A percentile compares a stretch with the other conserved stretches of the same genome.
These are phyloP conservation scores for Stegostoma tigrinum DNA, from an alignment of 2,113 vertebrate species.

Conservation along the genomic window DNA sequence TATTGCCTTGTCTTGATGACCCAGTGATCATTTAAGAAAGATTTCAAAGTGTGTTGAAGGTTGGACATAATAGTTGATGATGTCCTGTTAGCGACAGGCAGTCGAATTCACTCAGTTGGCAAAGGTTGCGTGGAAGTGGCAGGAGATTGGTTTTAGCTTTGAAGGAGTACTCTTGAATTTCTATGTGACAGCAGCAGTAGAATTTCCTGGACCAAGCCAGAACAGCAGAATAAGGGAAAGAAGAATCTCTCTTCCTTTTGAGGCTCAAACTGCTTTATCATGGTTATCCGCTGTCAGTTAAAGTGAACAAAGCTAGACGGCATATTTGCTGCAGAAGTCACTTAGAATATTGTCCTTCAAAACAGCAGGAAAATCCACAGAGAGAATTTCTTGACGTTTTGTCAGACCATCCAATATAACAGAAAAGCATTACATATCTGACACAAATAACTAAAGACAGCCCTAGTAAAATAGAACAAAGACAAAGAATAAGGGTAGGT, in stretches of 20 bases:
- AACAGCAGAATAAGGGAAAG: background rate
- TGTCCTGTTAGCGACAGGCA: slow-evolving; percentile 25
- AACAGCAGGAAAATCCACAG: slow-evolving; percentile 28
- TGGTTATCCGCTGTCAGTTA: slow-evolving; percentile 33
- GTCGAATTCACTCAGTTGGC: slow-evolving; percentile 42
- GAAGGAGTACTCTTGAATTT: slow-evolving; percentile 39
- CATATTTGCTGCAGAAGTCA: background rate
- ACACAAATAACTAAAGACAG: slow-evolving; percentile 13
- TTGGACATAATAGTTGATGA: slow-evolving; percentile 41
- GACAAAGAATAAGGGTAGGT: slow-evolving; percentile 11
- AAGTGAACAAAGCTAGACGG: slow-evolving; percentile 6
- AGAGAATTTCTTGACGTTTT: background rate
- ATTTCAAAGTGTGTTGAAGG: slow-evolving; percentile 43
- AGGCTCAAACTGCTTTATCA: background rate
- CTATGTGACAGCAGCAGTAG: slow-evolving; percentile 40
- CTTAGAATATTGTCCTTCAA: slow-evolving; percentile 16
- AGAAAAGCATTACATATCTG: background rate
- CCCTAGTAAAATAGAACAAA: slow-evolving; percentile 6
- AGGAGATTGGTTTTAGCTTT: slow-evolving; percentile 42
- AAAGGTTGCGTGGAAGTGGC: slow-evolving; percentile 38
- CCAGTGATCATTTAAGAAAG: slow-evolving; percentile 40
- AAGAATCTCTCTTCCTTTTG: background rate
- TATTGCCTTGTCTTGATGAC: slow-evolving; percentile 40
- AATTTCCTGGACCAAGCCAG: slow-evolving; percentile 13
- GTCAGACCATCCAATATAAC: background rate